Base-by-base conservation (phyloP, 2,888 invertebrate species). In the Dorcus parallelipipedus region DNA sequence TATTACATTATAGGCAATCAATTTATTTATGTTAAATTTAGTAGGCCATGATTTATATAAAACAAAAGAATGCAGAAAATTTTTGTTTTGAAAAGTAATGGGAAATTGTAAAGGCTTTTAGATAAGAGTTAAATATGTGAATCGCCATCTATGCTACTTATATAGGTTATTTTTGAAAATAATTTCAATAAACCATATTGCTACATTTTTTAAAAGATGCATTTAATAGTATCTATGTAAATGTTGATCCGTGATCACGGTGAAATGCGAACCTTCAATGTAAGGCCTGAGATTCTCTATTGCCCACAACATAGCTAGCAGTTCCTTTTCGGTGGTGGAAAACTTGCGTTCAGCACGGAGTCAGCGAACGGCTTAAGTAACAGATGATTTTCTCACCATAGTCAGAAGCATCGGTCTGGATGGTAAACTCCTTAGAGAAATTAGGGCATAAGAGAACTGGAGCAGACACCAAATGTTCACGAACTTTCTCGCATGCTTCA, bases 321-420 rank as follows among this genome's bases (percentile, higher is more conserved):
- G 59, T 56, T 66, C 63, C 33, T 52, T 20, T 38, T 67, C 66
- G 4, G 59, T 63, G 17, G 60, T 33, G 1, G 61, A 51, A 49
- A 38, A 60, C 26, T 62, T 64, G 3, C 51, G 47, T 38, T 62
- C 62, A n/a, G 9, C 47, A 42, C 9, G 48, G 47, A 9, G 33
- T 59, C 4, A 66, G 41, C 4, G 47, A 55, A 3, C 60, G 23
- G 14, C 14, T 9, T 20, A 10, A 6, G 14, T 14, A 14, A 14
- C 14, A 14, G 14, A 14, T 14, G 14, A 14, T 1, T 14, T 14
- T 14, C 14, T 39, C 42, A n/a, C 20, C 56, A 26, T 49, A 50
- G 9, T 9, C 38, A 23, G 40, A 47, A 17, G 56, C 53, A 50
- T 61, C 59, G 1, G 14, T 14, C 14, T 14, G 14, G 14, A 14